Evolutionary conservation across 2,797 vertebrate genomes (phyloP).

Genomic region (Rhinoraja longicauda): DNA sequence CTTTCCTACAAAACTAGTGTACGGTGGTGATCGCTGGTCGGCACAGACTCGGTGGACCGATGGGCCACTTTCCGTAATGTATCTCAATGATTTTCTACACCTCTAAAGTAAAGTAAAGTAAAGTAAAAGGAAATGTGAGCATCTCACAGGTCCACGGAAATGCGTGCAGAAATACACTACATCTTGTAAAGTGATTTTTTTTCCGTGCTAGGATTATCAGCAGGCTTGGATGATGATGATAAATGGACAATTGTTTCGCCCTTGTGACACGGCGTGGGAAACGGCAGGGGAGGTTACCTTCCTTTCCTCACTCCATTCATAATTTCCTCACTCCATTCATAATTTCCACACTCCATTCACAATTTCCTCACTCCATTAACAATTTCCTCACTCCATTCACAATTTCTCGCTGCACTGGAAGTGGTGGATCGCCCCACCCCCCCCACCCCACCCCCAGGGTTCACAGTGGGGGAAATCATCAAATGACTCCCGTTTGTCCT

Average conservation of each 20-base stretch:
- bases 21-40: no score
- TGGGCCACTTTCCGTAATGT: no score
- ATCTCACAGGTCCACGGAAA: background rate
- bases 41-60: no score
- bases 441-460: no score
- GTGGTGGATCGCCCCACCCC: background rate
- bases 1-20: no score
- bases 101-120: no score
- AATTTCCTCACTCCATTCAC: background rate
- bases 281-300: background rate
- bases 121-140: background rate
- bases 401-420: background rate
- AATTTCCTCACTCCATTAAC: slow-evolving; percentile 18
- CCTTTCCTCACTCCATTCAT: background rate
- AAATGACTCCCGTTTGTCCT: slow-evolving; percentile 11
- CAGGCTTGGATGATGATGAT: background rate
- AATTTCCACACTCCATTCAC: slow-evolving; percentile 14
- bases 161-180: background rate
- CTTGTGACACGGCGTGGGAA: background rate
- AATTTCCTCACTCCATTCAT: background rate
- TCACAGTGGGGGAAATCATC: slow-evolving; percentile 2
- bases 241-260: background rate
- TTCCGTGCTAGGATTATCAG: background rate
- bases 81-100: no score
- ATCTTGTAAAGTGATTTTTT: background rate